Percentiles rank a stretch among this genome's conserved stretches.
These are phyloP conservation scores for Daboia siamensis DNA, from an alignment of 2,113 vertebrate genomes.

Conservation along the genomic window DNA sequence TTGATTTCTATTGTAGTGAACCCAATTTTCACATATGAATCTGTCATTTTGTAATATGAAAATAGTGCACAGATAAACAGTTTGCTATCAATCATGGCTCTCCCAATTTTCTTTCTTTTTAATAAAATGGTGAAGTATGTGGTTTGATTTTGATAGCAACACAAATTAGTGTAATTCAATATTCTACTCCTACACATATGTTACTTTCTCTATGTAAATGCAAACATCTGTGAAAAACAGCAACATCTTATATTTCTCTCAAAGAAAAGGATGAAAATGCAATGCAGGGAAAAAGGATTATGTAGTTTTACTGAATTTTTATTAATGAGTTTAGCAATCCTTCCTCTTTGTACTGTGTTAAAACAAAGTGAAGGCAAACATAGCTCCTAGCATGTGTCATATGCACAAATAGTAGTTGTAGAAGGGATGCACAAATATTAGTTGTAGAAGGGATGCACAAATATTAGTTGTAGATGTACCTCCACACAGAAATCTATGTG, in stretches of 20 bases:
- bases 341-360: neutral
- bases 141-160: neutral
- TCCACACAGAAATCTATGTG: neutral
- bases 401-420: neutral
- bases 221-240: neutral
- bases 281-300: neutral
- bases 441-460: neutral
- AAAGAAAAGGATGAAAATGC: neutral
- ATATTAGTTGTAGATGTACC: neutral
- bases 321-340: neutral
- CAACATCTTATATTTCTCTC: neutral
- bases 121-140: neutral
- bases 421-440: neutral
- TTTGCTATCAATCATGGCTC: neutral
- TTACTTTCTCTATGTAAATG: neutral
- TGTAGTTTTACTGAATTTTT: neutral
- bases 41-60: neutral
- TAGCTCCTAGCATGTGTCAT: neutral
- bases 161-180: neutral
- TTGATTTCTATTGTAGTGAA: neutral
- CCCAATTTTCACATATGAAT: slow-evolving; percentile 7
- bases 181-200: neutral
- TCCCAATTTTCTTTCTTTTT: neutral
- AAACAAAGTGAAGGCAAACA: neutral
- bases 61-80: neutral